Conservation (phyloP, 2,113 vertebrate genomes). For the Nibea albiflora region DNA sequence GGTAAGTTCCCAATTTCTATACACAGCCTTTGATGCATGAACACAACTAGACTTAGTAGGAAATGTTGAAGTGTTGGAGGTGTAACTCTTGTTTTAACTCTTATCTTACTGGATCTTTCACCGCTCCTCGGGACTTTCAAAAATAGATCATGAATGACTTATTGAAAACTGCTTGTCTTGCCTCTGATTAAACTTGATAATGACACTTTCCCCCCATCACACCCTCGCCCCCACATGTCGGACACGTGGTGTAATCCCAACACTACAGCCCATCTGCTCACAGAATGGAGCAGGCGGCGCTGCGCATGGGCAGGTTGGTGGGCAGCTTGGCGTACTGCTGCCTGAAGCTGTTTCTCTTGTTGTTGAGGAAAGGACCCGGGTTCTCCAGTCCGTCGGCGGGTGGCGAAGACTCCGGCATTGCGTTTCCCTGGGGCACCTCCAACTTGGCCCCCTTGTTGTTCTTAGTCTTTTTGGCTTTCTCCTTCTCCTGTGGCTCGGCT, state of each 20-base stretch:
- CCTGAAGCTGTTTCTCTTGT: slow-evolving; percentile 78
- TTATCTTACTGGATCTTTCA: neutral
- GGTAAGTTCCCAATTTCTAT: neutral
- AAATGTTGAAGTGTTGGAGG: neutral
- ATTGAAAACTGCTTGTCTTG: neutral
- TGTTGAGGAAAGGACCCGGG: slow-evolving; percentile 60
- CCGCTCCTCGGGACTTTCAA: neutral
- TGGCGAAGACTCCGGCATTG: slow-evolving; percentile 27
- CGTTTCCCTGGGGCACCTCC: slow-evolving; percentile 59
- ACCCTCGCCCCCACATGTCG: neutral
- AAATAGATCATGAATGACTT: neutral
- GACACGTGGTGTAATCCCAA: neutral
- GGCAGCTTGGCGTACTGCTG: slow-evolving; percentile 79
- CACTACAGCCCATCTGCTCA: slow-evolving; percentile 39
- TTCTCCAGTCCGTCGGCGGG: slow-evolving; percentile 64
- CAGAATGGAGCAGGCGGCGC: slow-evolving; percentile 77
- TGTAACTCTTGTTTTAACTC: neutral
- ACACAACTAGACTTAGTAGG: neutral
- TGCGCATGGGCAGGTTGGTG: slow-evolving; percentile 76
- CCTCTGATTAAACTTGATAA: neutral
- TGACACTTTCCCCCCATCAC: neutral
- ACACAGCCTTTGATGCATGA: neutral
- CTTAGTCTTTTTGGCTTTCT: slow-evolving; percentile 79
- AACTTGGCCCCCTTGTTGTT: slow-evolving; percentile 75
- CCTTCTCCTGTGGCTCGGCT: slow-evolving; percentile 70